Conservation (phyloP, 2,888 invertebrate species). For the Caradrina kadenii region DNA sequence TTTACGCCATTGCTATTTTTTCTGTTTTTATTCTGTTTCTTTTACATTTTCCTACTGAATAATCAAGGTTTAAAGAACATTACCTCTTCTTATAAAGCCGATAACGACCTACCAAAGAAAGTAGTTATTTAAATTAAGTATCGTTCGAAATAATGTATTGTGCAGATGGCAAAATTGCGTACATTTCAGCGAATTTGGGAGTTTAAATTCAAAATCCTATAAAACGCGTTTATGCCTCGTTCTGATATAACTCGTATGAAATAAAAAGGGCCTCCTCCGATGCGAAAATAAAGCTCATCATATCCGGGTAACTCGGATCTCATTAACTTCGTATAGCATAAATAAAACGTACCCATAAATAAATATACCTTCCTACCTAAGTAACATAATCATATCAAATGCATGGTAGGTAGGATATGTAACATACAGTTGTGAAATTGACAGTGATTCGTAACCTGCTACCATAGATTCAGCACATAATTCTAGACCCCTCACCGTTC, state of each 20-base stretch:
- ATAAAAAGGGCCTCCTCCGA: slow-evolving; percentile 22
- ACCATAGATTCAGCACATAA: too few relatives aligned
- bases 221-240: slow-evolving; percentile 33
- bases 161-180: neutral
- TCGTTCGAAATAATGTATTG: neutral
- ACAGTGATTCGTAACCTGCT: too few relatives aligned
- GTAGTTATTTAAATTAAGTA: slow-evolving; percentile 8
- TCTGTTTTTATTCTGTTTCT: neutral
- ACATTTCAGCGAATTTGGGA: slow-evolving; percentile 7
- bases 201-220: slow-evolving; percentile 41
- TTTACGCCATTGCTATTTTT: neutral
- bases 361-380: slow-evolving; percentile 9
- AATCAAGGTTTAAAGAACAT: slow-evolving; percentile 3
- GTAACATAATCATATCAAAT: too few relatives aligned
- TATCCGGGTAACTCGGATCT: slow-evolving; percentile 19
- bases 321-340: slow-evolving; percentile 24
- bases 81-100: slow-evolving; percentile 3
- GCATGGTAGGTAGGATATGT: too few relatives aligned
- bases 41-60: neutral
- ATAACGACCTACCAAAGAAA: neutral
- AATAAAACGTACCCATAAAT: slow-evolving; percentile 15
- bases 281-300: slow-evolving; percentile 27
- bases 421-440: too few relatives aligned
- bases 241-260: slow-evolving; percentile 29
- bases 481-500: too few relatives aligned